A percentile compares a stretch with the other conserved stretches of the same genome.
These are phyloP conservation scores for Ranitomeya variabilis DNA, from an alignment of 2,113 vertebrate genomes.

Conservation along the genomic window DNA sequence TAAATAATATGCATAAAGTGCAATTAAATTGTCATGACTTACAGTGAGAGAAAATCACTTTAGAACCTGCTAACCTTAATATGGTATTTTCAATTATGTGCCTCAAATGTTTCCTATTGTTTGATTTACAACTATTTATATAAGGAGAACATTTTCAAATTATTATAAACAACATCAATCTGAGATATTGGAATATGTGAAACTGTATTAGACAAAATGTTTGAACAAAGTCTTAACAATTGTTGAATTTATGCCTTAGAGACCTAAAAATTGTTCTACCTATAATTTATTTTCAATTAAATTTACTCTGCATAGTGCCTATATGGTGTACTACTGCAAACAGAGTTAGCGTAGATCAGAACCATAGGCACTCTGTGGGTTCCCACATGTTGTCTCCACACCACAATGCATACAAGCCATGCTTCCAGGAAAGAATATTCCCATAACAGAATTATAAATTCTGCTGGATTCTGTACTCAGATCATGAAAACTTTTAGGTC, in stretches of 20 bases:
- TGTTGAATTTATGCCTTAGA: neutral
- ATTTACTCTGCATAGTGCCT: no score
- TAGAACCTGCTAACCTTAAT: conserved; percentile 23
- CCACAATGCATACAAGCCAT: no score
- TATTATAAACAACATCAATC: neutral
- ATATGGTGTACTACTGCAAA: no score
- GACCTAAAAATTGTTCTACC: neutral
- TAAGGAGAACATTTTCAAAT: neutral
- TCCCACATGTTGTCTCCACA: no score
- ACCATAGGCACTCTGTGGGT: no score
- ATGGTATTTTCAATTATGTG: conserved; percentile 32
- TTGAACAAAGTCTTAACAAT: neutral
- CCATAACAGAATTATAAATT: no score
- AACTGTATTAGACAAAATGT: neutral
- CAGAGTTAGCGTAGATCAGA: no score
- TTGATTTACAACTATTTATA: conserved; percentile 7
- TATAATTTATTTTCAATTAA: neutral
- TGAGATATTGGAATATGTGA: neutral
- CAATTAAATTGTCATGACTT: conserved; percentile 40
- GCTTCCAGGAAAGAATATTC: no score
- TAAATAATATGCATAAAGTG: conserved; percentile 43
- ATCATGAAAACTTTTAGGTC: no score
- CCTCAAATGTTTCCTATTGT: conserved; percentile 25
- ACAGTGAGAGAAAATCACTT: conserved; percentile 37
- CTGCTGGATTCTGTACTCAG: no score